phyloP scores from a whole-genome alignment of 2,888 invertebrate genomes.

The Rhagonycha fulva region DNA sequence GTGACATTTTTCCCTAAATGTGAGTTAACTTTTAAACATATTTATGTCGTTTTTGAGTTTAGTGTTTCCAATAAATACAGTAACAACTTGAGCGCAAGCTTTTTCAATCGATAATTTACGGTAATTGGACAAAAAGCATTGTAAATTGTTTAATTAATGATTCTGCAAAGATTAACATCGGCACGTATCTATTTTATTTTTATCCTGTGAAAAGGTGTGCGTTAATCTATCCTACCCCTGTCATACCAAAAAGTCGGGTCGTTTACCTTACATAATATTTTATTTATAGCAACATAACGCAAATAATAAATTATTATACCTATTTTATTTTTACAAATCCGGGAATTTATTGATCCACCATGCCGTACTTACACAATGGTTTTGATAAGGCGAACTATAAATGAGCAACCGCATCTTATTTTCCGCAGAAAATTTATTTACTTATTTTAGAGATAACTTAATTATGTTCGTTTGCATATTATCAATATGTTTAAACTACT shows the following conservation, averaged over 20 bases:
- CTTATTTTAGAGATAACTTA: neutral
- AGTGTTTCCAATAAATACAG: neutral
- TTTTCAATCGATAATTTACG: neutral
- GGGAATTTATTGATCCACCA: neutral
- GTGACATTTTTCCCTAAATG: neutral
- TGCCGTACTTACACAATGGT: neutral
- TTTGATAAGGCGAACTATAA: neutral
- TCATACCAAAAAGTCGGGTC: neutral
- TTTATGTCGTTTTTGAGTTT: neutral
- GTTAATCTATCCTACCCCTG: neutral
- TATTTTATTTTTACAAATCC: neutral
- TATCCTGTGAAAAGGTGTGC: neutral
- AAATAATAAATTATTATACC: neutral
- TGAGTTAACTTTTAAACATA: neutral
- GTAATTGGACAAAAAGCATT: neutral
- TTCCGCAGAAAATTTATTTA: neutral
- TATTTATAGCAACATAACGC: neutral
- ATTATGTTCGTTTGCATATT: neutral
- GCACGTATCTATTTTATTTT: conserved; percentile 4
- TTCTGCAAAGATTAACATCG: neutral
- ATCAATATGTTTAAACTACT: neutral
- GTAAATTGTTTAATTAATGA: neutral
- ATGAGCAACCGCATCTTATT: neutral
- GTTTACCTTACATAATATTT: conserved; percentile 2
- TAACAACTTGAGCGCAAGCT: neutral